Evolutionary conservation across 2,888 invertebrate species (phyloP).

Genomic region (Ceratothoa steindachneri): DNA sequence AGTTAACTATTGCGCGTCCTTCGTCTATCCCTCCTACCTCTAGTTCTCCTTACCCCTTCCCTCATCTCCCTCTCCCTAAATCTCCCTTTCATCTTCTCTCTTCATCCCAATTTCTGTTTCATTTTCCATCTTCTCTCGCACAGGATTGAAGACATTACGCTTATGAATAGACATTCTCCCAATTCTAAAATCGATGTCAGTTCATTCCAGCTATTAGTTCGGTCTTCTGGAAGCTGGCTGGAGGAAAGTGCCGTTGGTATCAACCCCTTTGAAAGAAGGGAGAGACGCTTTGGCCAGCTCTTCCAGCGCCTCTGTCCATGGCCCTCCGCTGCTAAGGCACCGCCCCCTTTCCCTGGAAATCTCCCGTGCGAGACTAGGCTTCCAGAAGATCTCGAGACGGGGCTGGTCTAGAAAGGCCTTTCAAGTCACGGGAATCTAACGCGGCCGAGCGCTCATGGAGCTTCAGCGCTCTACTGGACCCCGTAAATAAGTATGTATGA

Average conservation of each 20-base stretch:
- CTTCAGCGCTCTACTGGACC: no score
- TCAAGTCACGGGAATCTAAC: neutral
- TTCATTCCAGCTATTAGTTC: constrained; percentile 13
- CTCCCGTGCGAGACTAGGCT: constrained; percentile 13
- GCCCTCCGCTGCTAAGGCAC: neutral
- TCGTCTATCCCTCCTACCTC: neutral
- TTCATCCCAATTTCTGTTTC: no score
- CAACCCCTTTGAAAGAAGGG: neutral
- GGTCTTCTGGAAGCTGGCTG: neutral
- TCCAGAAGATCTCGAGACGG: neutral
- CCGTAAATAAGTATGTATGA: no score
- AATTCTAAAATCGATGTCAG: constrained; percentile 10
- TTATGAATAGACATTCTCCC: constrained; percentile 11
- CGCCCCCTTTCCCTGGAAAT: neutral
- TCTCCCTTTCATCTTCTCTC: no score
- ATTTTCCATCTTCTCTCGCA: neutral
- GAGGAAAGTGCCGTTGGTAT: neutral
- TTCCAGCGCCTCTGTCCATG: neutral
- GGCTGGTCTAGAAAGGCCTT: neutral
- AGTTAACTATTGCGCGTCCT: constrained; percentile 8
- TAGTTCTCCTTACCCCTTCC: no score
- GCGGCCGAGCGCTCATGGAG: no score
- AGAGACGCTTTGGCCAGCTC: neutral
- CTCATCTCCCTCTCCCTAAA: no score
- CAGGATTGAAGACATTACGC: constrained; percentile 5